These are phyloP conservation scores for Zaprionus lachaisei DNA, from an alignment of 1,140 invertebrate genomes.

Conservation along the genomic window DNA sequence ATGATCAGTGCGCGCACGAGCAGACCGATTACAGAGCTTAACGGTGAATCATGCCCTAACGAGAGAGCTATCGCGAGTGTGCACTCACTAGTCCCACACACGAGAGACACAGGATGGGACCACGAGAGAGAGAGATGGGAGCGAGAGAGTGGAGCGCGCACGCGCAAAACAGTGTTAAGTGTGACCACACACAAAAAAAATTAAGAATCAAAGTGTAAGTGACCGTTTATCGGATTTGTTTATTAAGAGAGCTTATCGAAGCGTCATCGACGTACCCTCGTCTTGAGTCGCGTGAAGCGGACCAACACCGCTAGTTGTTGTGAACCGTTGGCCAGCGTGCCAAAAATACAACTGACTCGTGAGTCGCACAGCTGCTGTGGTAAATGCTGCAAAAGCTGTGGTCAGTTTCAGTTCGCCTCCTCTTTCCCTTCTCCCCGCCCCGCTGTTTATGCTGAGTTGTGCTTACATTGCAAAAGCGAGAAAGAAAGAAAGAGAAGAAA, in stretches of 20 bases:
- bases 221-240: constrained; percentile 35
- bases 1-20: constrained; percentile 80
- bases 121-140: constrained; percentile 9
- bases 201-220: constrained; percentile 17
- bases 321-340: constrained; percentile 74
- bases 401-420: constrained; percentile 11
- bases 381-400: constrained; percentile 37
- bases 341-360: constrained; percentile 72
- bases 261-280: neutral
- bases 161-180: constrained; percentile 15
- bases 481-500: constrained; percentile 24
- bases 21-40: constrained; percentile 73
- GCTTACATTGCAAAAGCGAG: constrained; percentile 51
- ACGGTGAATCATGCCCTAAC: constrained; percentile 67
- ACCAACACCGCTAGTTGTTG: constrained; percentile 58
- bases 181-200: constrained; percentile 15
- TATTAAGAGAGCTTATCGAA: constrained; percentile 44
- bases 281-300: constrained; percentile 23
- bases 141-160: constrained; percentile 5
- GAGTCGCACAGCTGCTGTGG: constrained; percentile 14
- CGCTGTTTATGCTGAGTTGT: constrained; percentile 41
- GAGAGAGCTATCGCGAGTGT: constrained; percentile 32
- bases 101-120: constrained; percentile 9
- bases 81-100: neutral
- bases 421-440: neutral